Base-by-base conservation (phyloP, 2,797 vertebrate genomes). In the Petrocephalus schoutedeni region DNA sequence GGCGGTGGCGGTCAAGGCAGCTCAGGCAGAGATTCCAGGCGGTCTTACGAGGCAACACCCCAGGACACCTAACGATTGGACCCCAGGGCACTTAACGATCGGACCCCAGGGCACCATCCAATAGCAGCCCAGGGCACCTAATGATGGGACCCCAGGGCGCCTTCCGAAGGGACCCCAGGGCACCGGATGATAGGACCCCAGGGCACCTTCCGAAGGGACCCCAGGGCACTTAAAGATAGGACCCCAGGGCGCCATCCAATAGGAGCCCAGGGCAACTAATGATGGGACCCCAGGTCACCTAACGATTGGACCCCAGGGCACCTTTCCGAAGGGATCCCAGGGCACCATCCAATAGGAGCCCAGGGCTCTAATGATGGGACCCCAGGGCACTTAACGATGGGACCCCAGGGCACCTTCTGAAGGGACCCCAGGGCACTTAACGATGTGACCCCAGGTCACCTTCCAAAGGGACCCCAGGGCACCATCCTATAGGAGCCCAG, bases 21-120 rank as follows among this genome's bases (percentile, higher is more conserved):
- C 41, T 49, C 82, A 93, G 95, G 93, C 95, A 95, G 94, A 89
- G 93, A 94, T 91, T 91, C 88, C 83, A 88, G 90, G 92, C 95
- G 16, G 32, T 9, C 32, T 74, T 74, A 41, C 0, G 9, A 74
- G 3, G 67, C 28, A 19, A 8, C 67, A 14, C 14, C 54, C 28
- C 64, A 36, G 21, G 28, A 28, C 64, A 36, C 64, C 1, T 1
- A 71, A 14, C 6, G 28, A 71, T 28, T 28, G 28, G 28, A 28
- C 28, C 28, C 28, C 28, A 28, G 28, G 28, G 28, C 28, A 28
- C 28, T 28, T 28, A 28, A 28, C 28, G 28, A 28, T 71, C 94
- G 94, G 94, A 95, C 94, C 91, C 93, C 91, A 91, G 89, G 4
- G 32, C 64, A 71, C 23, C 28, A 12, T 36, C n/a, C 7, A 7